Conservation (phyloP, 2,113 vertebrate genomes). For the Astatoreochromis straeleni region DNA sequence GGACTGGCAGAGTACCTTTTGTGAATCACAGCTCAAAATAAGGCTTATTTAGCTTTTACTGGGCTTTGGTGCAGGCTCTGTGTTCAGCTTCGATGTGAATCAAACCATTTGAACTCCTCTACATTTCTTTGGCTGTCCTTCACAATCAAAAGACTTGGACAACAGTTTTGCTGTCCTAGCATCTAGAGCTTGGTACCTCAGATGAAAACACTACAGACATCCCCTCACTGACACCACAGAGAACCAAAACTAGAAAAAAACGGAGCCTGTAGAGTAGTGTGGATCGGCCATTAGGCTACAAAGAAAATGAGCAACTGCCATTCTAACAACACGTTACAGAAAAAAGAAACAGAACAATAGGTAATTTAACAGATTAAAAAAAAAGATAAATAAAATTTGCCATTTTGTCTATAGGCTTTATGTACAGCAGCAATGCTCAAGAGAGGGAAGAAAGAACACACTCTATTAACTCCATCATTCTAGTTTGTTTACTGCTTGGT, state of each 20-base stretch:
- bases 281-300: not conserved
- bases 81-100: not conserved
- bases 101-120: not conserved
- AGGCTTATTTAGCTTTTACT: not conserved
- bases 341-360: not conserved
- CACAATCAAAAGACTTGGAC: not conserved
- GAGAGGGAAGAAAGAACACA: not conserved
- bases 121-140: not conserved
- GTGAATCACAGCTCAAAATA: not conserved
- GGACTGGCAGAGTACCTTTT: not conserved
- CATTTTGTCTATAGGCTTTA: not conserved
- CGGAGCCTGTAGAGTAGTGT: not conserved
- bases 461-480: constrained; percentile 20
- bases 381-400: not conserved
- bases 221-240: not conserved
- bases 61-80: not conserved
- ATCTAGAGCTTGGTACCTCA: not conserved
- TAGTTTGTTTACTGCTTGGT: constrained; percentile 36
- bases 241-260: not conserved
- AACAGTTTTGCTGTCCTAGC: not conserved
- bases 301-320: not conserved
- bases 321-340: not conserved
- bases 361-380: not conserved
- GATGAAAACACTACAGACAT: not conserved
- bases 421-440: not conserved